Base-by-base conservation (phyloP, 2,888 invertebrate species). In the Amitus sp. region DNA sequence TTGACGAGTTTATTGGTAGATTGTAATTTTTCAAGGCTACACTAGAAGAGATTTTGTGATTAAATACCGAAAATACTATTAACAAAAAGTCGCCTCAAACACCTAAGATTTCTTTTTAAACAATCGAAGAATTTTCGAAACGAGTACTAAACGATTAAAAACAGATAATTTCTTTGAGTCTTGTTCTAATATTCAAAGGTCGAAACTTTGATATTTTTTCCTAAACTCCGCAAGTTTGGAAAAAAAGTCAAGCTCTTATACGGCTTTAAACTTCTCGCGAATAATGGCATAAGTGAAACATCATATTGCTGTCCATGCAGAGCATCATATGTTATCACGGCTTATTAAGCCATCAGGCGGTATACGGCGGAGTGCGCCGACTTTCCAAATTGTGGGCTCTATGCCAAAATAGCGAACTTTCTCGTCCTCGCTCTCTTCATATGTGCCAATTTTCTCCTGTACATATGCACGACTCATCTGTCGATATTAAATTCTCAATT, bases 301-400 rank as follows among this genome's bases (percentile, higher is more conserved):
- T 65, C 65, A 61, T 65, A 61, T 13, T 58, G 53, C 61, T 58
- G 54, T 65, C 45, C 60, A 61, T 65, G 61, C 58, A 52, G 48
- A 55, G 52, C 61, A 40, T 65, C 65, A 48, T 61, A 58, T 61
- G 61, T 65, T 56, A 65, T 62, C 47, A 47, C 64, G 53, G 54
- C 45, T 48, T 64, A 67, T 67, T 67, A 67, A 64, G 66, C 62
- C 60, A 64, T 67, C 62, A 37, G 37, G 55, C 45, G 59, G 62
- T 62, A 59, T 55, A 62, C 54, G 54, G 54, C n/a, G n/a, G n/a
- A n/a, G n/a, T n/a, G n/a, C n/a, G 47, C 47, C 30, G 57, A 57
- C 58, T 61, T 65, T 62, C 52, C 61, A 62, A 62, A 62, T 59
- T 65, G 52, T 58, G 55, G 65, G 65, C 65, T 28, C 27, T 19